Evolutionary conservation across 1,140 invertebrate species (phyloP), one percentile per base, ranked within the genome.

Genomic region (Steinernema khuongi): DNA sequence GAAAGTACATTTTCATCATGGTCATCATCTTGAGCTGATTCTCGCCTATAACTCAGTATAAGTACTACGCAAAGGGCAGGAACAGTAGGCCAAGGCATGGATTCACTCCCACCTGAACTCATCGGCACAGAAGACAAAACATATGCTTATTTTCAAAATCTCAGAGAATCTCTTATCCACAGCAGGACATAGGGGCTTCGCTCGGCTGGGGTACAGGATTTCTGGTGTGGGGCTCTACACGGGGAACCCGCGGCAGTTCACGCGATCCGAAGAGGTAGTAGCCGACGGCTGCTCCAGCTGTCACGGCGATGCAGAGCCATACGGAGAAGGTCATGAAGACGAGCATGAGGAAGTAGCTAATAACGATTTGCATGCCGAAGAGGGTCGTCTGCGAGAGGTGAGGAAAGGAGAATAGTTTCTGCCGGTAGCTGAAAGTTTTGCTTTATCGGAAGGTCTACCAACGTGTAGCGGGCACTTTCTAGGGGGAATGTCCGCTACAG

Each of bases 291-390:
- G 87, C 86, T 11, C 88, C 88, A 1, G 87, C 60, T n/a, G 87
- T 79, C 22, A 89, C 83, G 2, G 86, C 83, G 1, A 89, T 26
- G 74, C 87, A 88, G 26, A 89, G 76, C 85, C 87, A 89, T 29
- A 85, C 85, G 77, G 88, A 88, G 81, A 87, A 89, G 0, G 88
- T 88, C 88, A 89, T 89, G 79, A 89, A 88, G 31, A 87, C 82
- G 68, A 89, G 79, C 88, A 89, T 89, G 0, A 89, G 81, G 67
- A 86, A 85, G 78, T 89, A 89, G 66, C 85, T 85, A 43, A 88
- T 73, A 22, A 85, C 80, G 29, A 88, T 84, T 79, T 89, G 88
- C 4, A 89, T 14, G 31, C 60, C 66, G 72, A 74, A 77, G 66
- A 78, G 67, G n/a, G 74, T 19, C 22, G 77, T 78, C 70, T 78